Evolutionary conservation across 1,140 invertebrate species (phyloP).

Genomic region (Diachasmimorpha longicaudata): DNA sequence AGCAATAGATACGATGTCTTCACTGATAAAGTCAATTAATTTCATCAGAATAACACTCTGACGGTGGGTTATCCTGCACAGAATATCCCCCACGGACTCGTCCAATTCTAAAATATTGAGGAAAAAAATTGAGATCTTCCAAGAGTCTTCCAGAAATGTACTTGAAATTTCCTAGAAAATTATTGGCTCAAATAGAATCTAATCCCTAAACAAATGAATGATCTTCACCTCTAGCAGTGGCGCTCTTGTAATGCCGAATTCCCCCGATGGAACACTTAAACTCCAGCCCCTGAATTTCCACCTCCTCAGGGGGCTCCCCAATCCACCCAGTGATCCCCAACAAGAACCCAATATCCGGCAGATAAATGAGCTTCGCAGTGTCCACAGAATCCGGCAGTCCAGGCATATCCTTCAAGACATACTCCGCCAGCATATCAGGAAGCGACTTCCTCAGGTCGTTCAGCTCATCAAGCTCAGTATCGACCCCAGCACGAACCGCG

Average conservation of each 20-base stretch:
- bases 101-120: constrained; percentile 73
- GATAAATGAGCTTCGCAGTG: constrained; percentile 78
- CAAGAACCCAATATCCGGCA: constrained; percentile 83
- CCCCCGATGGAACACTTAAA: constrained; percentile 75
- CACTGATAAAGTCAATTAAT: constrained; percentile 70
- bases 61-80: constrained; percentile 76
- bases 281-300: constrained; percentile 69
- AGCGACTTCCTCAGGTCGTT: constrained; percentile 50
- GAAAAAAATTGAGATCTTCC: constrained; percentile 15
- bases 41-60: constrained; percentile 78
- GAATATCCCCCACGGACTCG: constrained; percentile 74
- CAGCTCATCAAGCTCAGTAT: constrained; percentile 69
- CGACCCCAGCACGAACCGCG: constrained; percentile 72
- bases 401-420: constrained; percentile 73
- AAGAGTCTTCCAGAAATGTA: too few relatives aligned
- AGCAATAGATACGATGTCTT: constrained; percentile 68
- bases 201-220: too few relatives aligned
- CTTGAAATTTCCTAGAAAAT: too few relatives aligned
- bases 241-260: constrained; percentile 78
- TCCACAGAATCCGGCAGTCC: constrained; percentile 70
- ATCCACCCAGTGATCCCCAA: constrained; percentile 73
- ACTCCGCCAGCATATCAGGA: constrained; percentile 68
- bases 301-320: constrained; percentile 61
- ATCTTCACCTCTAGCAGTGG: constrained; percentile 70
- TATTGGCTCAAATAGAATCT: too few relatives aligned